Evolutionary conservation across 30 jellyfish, hydroid and myxozoan genomes (phyloP), one percentile per base, ranked within the genome.

Genomic region (Nemopilema nomurai): DNA sequence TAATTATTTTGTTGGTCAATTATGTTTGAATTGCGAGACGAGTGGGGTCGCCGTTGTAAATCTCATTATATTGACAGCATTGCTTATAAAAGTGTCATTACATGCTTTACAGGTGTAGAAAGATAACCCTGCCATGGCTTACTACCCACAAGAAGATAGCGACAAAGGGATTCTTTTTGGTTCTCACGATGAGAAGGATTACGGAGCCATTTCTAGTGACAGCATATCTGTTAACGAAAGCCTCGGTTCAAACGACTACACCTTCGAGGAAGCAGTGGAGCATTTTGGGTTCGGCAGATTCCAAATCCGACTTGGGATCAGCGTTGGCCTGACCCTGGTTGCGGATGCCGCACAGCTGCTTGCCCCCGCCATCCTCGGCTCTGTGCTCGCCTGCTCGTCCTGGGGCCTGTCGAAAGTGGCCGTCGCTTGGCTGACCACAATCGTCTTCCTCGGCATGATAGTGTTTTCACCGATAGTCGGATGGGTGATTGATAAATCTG

Each of bases 241-340:
- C n/a, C 18, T 63, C 7, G 4, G 19, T 62, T 41, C 82, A 57
- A 62, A 30, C 0, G 93, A 84, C 22, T 84, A 84, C 71, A 73
- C 93, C 20, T 84, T 84, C 51, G 93, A 84, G 41, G 87, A 84
- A 32, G 93, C 93, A 18, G 93, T 84, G 32, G 93, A 84, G 70
- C 93, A 84, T 74, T 84, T 84, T 64, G 93, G 93, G 6, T 84
- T 84, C 53, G 93, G 93, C 27, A 84, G 83, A 68, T 84, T 84
- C 81, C 93, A 84, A 69, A 73, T 84, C 28, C 93, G 93, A 16
- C 87, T 84, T 63, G 87, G 93, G 28, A 1, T 74, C 31, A 74
- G 93, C 32, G 93, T 74, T 28, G 93, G 93, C 64, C 32, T 84
- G 69, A 49, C 83, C 20, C 67, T 84, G 24, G 16, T 84, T 64